Evolutionary conservation across 2,888 invertebrate species (phyloP), one percentile per base, ranked within the genome.

Genomic region (Macaria notata): DNA sequence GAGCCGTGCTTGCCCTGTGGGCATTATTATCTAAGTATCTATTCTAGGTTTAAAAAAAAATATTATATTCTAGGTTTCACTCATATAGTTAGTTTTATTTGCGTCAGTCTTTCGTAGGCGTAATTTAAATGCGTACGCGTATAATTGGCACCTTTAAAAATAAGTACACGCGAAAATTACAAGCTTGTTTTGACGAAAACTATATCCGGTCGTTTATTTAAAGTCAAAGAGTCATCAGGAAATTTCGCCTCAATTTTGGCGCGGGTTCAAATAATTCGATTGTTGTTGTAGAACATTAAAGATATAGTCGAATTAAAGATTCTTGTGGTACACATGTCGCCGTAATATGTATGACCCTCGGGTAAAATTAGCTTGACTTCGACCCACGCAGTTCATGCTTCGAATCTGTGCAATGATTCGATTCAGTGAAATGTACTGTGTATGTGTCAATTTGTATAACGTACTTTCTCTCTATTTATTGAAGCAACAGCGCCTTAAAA

Each of bases 311-410:
- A 59, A 55, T 63, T 55, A 54, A 59, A 58, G 52, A 65, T 64
- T 67, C 62, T 54, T 57, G 56, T 44, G 56, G 48, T 59, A 58
- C 57, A 61, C 59, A 62, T 61, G 63, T 59, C 63, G 33, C 53
- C 31, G 52, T 58, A 61, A 66, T 66, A 66, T 59, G 65, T 61
- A 62, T 51, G 64, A 59, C 64, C 66, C 59, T 66, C 61, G 53
- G 47, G 48, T 61, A 62, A 67, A 65, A 61, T 63, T 67, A 67
- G 62, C 55, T 60, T 62, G 38, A 61, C 62, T 55, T 31, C 61
- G 49, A 50, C 63, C 65, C 61, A 67, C 65, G 67, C 65, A 63
- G 59, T 59, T 61, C 61, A 59, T 56, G 54, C 49, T 56, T 49
- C 38, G 46, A 47, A 63, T 58, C 59, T 33, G 55, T 62, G 39